Evolutionary conservation across 1,140 invertebrate genomes (phyloP), one percentile per base, ranked within the genome.

Genomic region (Pemphigus obesinymphae): DNA sequence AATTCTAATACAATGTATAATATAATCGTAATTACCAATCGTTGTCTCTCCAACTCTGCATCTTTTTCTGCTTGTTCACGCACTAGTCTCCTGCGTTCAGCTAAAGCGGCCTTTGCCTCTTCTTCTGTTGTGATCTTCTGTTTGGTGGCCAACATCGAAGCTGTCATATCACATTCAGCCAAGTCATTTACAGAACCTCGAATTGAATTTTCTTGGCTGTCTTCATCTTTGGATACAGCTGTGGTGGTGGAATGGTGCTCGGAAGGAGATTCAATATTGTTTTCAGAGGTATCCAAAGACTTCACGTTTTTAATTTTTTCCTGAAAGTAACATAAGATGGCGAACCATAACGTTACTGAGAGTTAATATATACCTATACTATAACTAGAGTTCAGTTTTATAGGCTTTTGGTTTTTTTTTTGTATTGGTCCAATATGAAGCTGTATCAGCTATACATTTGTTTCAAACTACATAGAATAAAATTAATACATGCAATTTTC

Each of bases 81-180:
- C 40, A 94, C 94, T 61, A 95, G 88, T 83, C 93, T 88, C 84
- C 95, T 88, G 84, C 94, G 90, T 89, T 96, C 95, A 7, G 95
- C 95, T 55, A 97, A 87, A 45, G 94, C 94, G 37, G 94, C 94
- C 88, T 95, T 96, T 23, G 95, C 95, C 88, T 96, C 92, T 87
- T 95, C 94, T 88, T 96, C 95, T 2, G 94, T 95, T 10, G 92
- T 94, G 83, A 96, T 95, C 82, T 83, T 82, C 17, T 50, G 73
- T 78, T 82, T 76, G 17, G 82, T 76, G 13, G 72, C 66, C 34
- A 75, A 66, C 66, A 82, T 48, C 11, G 72, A 66, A 85, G 85
- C 85, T 73, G 85, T 85, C 85, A 86, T 86, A 83, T 86, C 85
- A 82, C 84, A 84, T 72, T 84, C 82, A 34, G 85, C 83, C 34